Evolutionary conservation across 2,797 vertebrate species (phyloP).

Genomic region (Poeciliopsis paucimaculata): DNA sequence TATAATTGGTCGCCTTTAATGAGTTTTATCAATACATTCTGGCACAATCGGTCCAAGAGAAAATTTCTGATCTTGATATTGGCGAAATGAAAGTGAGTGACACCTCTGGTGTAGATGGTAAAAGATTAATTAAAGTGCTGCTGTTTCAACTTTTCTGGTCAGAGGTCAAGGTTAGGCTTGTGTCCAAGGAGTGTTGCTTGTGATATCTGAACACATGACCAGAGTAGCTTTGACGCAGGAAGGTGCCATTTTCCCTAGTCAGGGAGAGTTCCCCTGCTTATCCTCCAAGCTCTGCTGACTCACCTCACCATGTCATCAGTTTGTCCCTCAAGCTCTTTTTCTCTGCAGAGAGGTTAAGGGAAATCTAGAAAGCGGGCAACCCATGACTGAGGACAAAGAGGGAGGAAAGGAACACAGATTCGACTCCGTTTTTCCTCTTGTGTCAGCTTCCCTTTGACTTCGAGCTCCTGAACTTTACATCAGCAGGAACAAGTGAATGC

Average conservation of each 20-base stretch:
- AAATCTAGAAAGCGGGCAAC: slow-evolving; percentile 31
- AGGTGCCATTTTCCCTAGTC: slow-evolving; percentile 57
- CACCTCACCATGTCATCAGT: slow-evolving; percentile 56
- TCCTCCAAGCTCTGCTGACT: slow-evolving; percentile 75
- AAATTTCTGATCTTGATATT: no score
- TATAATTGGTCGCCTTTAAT: no score
- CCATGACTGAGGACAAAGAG: slow-evolving; percentile 42
- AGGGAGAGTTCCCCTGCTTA: slow-evolving; percentile 55
- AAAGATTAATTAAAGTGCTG: slow-evolving; percentile 1
- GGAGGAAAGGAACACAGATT: slow-evolving; percentile 44
- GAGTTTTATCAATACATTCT: no score
- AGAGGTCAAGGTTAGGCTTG: neutral
- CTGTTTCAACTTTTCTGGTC: slow-evolving; percentile 3
- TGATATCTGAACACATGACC: slow-evolving; percentile 45
- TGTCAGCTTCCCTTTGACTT: slow-evolving; percentile 68
- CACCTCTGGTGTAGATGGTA: neutral
- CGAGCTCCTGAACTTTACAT: slow-evolving; percentile 66
- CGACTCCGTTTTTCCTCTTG: slow-evolving; percentile 52
- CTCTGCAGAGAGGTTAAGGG: slow-evolving; percentile 33
- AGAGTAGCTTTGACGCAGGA: slow-evolving; percentile 33
- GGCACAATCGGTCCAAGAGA: no score
- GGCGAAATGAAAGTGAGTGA: no score
- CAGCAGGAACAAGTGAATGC: slow-evolving; percentile 50
- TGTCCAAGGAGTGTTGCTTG: slow-evolving; percentile 10
- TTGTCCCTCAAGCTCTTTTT: slow-evolving; percentile 26